Percentiles rank a stretch among this genome's conserved stretches.
These are phyloP conservation scores for Melikaiella ostensackeni DNA, from an alignment of 2,888 invertebrate species.

Conservation along the genomic window DNA sequence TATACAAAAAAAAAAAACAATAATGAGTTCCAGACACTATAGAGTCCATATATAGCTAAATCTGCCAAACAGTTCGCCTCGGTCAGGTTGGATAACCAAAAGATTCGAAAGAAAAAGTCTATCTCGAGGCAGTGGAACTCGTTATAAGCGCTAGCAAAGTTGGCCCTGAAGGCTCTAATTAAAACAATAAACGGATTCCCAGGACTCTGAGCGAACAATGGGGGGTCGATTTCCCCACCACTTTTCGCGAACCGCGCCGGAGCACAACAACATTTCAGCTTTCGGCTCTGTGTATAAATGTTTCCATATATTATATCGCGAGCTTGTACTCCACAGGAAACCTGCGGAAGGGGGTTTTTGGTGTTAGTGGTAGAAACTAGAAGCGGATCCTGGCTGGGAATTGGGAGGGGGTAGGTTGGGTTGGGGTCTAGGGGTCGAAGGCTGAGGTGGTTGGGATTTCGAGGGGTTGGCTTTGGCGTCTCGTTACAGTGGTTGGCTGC, in stretches of 20 bases:
- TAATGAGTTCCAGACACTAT: neutral
- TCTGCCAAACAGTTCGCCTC: neutral
- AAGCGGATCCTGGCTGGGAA: constrained; percentile 43
- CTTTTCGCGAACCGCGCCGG: constrained; percentile 26
- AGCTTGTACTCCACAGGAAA: constrained; percentile 37
- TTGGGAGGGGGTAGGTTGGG: constrained; percentile 48
- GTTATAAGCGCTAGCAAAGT: constrained; percentile 52
- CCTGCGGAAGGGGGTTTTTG: constrained; percentile 15
- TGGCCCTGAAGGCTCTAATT: constrained; percentile 73
- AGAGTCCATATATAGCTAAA: neutral
- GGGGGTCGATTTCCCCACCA: constrained; percentile 41
- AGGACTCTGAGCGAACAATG: constrained; percentile 51
- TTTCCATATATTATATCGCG: constrained; percentile 67
- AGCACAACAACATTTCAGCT: constrained; percentile 46
- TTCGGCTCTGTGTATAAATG: constrained; percentile 69
- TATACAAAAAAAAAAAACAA: no score
- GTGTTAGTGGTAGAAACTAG: constrained; percentile 39
- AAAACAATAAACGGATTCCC: constrained; percentile 72
- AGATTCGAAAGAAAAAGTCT: constrained; percentile 48
- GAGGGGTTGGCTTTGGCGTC: constrained; percentile 73
- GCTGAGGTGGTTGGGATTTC: constrained; percentile 65
- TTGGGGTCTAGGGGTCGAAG: constrained; percentile 42
- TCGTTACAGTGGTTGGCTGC: constrained; percentile 74
- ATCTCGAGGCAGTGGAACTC: constrained; percentile 50
- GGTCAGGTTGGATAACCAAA: constrained; percentile 4